These are phyloP conservation scores for Calcarius lapponicus DNA, from an alignment of 2,797 vertebrate species.

Conservation along the genomic window DNA sequence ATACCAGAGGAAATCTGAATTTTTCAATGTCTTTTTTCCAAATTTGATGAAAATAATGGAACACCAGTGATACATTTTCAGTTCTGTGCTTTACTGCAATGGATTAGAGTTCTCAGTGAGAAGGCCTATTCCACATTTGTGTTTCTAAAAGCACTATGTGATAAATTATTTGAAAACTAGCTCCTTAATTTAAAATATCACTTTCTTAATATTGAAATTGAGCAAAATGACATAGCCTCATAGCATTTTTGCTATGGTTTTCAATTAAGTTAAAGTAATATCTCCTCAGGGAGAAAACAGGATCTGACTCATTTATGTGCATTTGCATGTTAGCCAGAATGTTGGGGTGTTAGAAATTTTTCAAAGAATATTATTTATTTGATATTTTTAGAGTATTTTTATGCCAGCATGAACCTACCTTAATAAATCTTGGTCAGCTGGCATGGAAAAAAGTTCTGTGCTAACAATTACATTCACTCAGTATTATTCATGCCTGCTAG, in stretches of 20 bases:
- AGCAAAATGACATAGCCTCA: background rate
- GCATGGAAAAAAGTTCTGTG: background rate
- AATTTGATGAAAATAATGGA: background rate
- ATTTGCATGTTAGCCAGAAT: background rate
- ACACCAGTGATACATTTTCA: background rate
- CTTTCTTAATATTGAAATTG: background rate
- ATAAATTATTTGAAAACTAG: background rate
- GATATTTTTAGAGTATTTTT: constrained; percentile 2
- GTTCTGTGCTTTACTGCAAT: background rate
- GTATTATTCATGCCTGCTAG: background rate
- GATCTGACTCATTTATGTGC: constrained; percentile 39
- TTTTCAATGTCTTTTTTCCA: background rate
- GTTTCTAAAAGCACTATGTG: background rate
- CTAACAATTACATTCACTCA: background rate
- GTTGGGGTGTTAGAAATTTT: background rate
- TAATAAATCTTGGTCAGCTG: constrained; percentile 8
- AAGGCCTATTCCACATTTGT: background rate
- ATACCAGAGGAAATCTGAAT: background rate
- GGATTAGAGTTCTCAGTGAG: background rate
- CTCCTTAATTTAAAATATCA: background rate
- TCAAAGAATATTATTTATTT: background rate
- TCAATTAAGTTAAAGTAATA: background rate
- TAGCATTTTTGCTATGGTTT: background rate
- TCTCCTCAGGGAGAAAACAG: background rate
- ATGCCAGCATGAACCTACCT: background rate